phyloP scores from a whole-genome alignment of 2,888 invertebrate species.

The Drosophila vallismaia region DNA sequence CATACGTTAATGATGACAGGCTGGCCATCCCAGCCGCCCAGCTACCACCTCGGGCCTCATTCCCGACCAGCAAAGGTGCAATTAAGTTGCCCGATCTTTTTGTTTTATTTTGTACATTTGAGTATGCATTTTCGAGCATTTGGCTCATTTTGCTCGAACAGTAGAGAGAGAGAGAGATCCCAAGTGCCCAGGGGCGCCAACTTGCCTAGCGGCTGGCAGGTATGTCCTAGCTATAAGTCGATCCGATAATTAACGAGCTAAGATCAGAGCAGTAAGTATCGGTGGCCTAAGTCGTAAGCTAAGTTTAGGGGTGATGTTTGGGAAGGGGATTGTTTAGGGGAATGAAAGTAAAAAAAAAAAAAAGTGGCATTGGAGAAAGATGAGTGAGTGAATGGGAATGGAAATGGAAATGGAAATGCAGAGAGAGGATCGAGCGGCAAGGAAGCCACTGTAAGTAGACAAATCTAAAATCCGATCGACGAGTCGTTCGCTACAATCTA shows the following conservation, averaged over 20 bases:
- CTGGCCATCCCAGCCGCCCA: slow-evolving; percentile 11
- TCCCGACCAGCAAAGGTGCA: slow-evolving; percentile 9
- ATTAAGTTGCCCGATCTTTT: slow-evolving; percentile 16
- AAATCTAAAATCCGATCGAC: slow-evolving; percentile 55
- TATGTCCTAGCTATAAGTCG: slow-evolving; percentile 66
- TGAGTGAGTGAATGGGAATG: slow-evolving; percentile 38
- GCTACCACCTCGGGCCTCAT: slow-evolving; percentile 8
- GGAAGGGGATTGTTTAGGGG: slow-evolving; percentile 1
- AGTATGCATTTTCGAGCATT: slow-evolving; percentile 54
- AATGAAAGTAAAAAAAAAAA: no score
- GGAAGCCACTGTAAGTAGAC: slow-evolving; percentile 82
- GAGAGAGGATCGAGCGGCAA: slow-evolving; percentile 78
- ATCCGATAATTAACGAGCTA: slow-evolving; percentile 67
- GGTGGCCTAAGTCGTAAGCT: slow-evolving; percentile 43
- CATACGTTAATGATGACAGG: slow-evolving; percentile 67
- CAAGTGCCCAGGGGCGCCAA: slow-evolving; percentile 57
- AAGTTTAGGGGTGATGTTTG: slow-evolving; percentile 70
- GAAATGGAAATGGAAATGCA: slow-evolving; percentile 2
- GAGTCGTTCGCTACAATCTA: slow-evolving; percentile 52
- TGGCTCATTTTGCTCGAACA: slow-evolving; percentile 53
- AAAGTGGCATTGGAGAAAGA: slow-evolving; percentile 38
- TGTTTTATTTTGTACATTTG: slow-evolving; percentile 62
- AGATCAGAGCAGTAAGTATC: slow-evolving; percentile 62
- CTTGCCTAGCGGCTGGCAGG: slow-evolving; percentile 47
- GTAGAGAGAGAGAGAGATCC: slow-evolving; percentile 27